Conservation (phyloP, 2,113 vertebrate species). For the Scopus umbretta region DNA sequence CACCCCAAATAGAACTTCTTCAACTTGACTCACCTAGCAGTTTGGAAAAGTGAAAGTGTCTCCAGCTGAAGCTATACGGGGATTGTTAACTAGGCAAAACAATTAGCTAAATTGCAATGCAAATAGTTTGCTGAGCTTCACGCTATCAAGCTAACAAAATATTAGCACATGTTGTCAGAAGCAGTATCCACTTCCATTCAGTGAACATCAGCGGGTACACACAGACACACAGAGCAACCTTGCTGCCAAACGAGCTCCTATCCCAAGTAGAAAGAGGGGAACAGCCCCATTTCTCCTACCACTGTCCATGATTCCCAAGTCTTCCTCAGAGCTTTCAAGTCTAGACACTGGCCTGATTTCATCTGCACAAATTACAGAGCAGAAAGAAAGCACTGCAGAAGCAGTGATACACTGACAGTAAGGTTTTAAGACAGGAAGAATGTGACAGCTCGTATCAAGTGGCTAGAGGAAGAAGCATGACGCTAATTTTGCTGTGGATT, state of each 20-base stretch:
- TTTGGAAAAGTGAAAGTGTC: background rate
- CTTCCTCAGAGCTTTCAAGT: background rate
- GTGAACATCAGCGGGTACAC: background rate
- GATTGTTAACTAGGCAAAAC: background rate
- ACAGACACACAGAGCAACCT: background rate
- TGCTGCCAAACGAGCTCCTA: background rate
- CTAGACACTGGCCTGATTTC: background rate
- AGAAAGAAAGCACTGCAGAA: background rate
- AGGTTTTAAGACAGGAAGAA: background rate
- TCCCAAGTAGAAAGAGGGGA: background rate
- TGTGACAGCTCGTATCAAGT: background rate
- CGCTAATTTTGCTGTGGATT: background rate
- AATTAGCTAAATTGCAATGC: background rate
- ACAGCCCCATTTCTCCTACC: background rate
- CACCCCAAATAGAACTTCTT: background rate
- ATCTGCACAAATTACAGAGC: background rate
- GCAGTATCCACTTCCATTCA: background rate
- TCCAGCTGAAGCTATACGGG: background rate
- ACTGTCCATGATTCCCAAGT: background rate
- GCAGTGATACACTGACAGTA: background rate
- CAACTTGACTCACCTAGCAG: background rate
- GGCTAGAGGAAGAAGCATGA: background rate
- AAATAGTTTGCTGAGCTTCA: background rate
- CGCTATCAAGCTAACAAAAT: background rate
- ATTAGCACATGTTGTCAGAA: background rate